Evolutionary conservation across 2,888 invertebrate genomes (phyloP).

Genomic region (Adelphocoris suturalis): DNA sequence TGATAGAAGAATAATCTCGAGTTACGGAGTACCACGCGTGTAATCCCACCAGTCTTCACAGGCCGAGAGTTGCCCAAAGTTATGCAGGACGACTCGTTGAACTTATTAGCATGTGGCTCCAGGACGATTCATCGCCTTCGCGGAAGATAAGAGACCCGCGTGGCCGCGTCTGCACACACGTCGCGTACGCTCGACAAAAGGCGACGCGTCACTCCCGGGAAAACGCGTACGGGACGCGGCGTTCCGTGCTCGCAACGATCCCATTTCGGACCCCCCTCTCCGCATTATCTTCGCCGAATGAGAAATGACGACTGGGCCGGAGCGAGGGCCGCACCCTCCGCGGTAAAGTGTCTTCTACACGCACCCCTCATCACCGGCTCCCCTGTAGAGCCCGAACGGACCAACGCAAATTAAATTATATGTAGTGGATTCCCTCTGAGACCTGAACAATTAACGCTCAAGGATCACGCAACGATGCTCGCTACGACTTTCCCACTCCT

Average conservation of each 20-base stretch:
- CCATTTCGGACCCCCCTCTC: background rate
- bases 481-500: background rate
- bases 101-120: background rate
- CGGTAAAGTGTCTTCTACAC: background rate
- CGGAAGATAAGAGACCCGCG: background rate
- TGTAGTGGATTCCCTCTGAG: background rate
- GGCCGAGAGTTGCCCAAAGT: too few species aligned
- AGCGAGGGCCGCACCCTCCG: background rate
- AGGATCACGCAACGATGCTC: background rate
- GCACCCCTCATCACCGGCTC: background rate
- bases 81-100: too few species aligned
- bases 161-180: background rate
- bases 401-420: slow-evolving; percentile 20
- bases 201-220: background rate
- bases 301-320: slow-evolving; percentile 4
- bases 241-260: slow-evolving; percentile 10
- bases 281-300: slow-evolving; percentile 10
- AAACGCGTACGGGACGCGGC: background rate
- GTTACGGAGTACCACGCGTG: too few species aligned
- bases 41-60: too few species aligned
- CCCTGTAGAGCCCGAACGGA: background rate
- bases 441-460: slow-evolving; percentile 1
- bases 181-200: background rate
- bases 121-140: background rate
- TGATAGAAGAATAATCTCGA: too few species aligned